Evolutionary conservation across 2,113 vertebrate species (phyloP).

Genomic region (Eulemur rufifrons): DNA sequence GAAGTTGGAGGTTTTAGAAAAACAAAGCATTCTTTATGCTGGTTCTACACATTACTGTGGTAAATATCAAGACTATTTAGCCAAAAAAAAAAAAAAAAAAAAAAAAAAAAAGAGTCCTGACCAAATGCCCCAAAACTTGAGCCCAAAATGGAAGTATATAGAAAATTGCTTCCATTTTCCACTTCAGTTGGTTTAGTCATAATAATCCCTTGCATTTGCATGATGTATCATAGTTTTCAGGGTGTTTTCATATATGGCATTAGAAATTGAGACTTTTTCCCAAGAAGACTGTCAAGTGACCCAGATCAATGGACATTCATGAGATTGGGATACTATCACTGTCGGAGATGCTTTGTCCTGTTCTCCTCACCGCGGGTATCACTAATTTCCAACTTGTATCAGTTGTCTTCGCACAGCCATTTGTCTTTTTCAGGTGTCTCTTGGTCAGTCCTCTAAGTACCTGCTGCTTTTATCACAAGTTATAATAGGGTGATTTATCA

Average conservation of each 20-base stretch:
- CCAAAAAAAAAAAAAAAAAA: not conserved
- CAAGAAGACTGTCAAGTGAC: not conserved
- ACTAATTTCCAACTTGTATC: slow-evolving; percentile 11
- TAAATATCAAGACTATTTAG: not conserved
- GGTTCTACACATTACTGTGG: not conserved
- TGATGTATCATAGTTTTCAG: not conserved
- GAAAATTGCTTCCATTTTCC: not conserved
- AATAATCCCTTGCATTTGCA: not conserved
- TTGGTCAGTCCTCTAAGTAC: slow-evolving; percentile 60
- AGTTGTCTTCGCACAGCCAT: not conserved
- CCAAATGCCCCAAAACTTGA: not conserved
- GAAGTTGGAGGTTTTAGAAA: slow-evolving; percentile 22
- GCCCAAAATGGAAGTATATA: not conserved
- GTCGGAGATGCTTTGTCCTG: not conserved
- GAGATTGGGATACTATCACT: not conserved
- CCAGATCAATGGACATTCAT: not conserved
- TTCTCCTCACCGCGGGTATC: not conserved
- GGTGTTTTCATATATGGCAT: not conserved
- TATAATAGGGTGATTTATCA: slow-evolving; percentile 75
- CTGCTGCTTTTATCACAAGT: slow-evolving; percentile 66
- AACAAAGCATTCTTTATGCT: not conserved
- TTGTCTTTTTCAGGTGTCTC: slow-evolving; percentile 64
- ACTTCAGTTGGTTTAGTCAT: not conserved
- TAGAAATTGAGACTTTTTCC: slow-evolving; percentile 19
- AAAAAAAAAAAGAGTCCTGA: not conserved